phyloP scores from a whole-genome alignment of 2,113 vertebrate genomes.

The Natator depressus region DNA sequence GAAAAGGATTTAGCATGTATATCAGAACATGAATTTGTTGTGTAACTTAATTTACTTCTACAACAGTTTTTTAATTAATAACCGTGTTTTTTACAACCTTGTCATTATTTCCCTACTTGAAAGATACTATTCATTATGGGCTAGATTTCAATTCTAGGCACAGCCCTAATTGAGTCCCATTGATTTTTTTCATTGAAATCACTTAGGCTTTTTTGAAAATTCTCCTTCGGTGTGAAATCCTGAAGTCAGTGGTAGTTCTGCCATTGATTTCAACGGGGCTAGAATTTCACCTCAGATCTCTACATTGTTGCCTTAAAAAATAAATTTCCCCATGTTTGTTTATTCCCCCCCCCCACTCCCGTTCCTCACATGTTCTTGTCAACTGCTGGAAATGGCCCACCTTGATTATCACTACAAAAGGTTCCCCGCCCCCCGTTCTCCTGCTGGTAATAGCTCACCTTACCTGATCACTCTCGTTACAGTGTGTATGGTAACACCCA shows the following conservation, averaged over 20 bases:
- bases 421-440: no score
- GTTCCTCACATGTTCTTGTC: no score
- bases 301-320: background rate
- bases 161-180: background rate
- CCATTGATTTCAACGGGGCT: background rate
- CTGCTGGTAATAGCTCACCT: no score
- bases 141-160: accelerated
- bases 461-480: no score
- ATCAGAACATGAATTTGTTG: accelerated
- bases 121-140: accelerated
- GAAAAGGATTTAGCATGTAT: background rate
- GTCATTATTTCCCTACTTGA: background rate
- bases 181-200: no score
- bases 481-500: no score
- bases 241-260: background rate
- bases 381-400: no score
- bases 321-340: background rate
- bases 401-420: no score
- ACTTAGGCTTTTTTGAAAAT: background rate
- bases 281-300: background rate
- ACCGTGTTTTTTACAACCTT: background rate
- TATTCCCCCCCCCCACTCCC: no score
- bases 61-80: background rate
- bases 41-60: background rate
- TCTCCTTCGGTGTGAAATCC: background rate